Evolutionary conservation across 92 coral and sea anemone genomes (phyloP), one percentile per base, ranked within the genome.

Genomic region (Epizoanthus stellaris): DNA sequence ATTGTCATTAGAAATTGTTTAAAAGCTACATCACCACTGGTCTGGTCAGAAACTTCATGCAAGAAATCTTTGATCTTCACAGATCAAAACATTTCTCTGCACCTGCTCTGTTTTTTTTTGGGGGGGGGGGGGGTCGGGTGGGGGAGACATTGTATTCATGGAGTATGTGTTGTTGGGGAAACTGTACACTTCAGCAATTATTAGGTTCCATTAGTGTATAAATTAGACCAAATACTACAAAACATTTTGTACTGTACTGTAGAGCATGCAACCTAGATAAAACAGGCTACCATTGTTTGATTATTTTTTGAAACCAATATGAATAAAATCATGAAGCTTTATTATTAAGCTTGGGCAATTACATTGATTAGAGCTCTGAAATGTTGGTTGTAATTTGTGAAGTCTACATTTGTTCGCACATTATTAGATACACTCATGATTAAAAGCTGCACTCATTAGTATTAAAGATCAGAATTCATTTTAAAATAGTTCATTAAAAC

Each of bases 11-110:
- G 60, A 49, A 67, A 60, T 79, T 21, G 83, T 79, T 79, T 79
- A 79, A 47, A 59, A 43, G 70, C 81, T 85, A 49, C 63, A 59
- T 40, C 38, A 14, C 73, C 71, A 67, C 80, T 53, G 53, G 61
- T 74, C 61, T 10, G 38, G 79, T 45, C n/a, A 42, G 43, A 57
- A 85, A 59, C 73, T 57, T 64, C 65, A 84, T 73, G 47, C 57
- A 45, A 82, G 79, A 70, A 82, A 52, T 82, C 14, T 69, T 59
- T 70, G 59, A 69, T 53, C 80, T 66, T 64, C 23, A 63, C 40
- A 85, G 38, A 66, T 75, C 71, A 49, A 67, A 73, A 60, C 85
- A 67, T 45, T 64, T 34, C 39, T 60, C 67, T 85, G 77, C 83
- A 63, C 73, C 82, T 81, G 85, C 80, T 88, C 76, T 49, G 56